phyloP scores from a whole-genome alignment of 2,888 invertebrate genomes.

The Drosophila multiciliata region DNA sequence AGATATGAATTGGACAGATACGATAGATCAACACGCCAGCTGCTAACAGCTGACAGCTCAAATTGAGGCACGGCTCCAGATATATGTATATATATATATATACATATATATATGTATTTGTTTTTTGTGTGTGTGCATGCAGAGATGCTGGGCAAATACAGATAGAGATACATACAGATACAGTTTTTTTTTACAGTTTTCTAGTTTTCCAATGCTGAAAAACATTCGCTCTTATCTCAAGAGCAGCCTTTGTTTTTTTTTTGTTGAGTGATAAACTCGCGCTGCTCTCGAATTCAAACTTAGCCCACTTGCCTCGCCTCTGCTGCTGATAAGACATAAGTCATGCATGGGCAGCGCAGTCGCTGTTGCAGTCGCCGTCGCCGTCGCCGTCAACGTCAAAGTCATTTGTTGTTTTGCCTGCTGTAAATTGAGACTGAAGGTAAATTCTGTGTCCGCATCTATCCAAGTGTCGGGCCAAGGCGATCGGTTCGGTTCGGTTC shows the following conservation, averaged over 20 bases:
- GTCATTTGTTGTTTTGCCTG: slow-evolving; percentile 6
- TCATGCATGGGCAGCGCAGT: slow-evolving; percentile 33
- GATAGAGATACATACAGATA: neutral
- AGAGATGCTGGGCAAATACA: slow-evolving; percentile 4
- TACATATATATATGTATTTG: slow-evolving; percentile 17
- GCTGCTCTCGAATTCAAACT: slow-evolving; percentile 12
- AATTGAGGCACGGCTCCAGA: slow-evolving; percentile 23
- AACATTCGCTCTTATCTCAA: slow-evolving; percentile 39
- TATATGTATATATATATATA: slow-evolving; percentile 6
- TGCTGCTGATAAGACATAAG: slow-evolving; percentile 41
- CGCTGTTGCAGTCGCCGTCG: slow-evolving; percentile 9
- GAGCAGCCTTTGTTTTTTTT: slow-evolving; percentile 39
- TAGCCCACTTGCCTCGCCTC: neutral
- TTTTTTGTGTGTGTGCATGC: slow-evolving; percentile 9
- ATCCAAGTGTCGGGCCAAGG: slow-evolving; percentile 58
- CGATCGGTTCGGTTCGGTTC: slow-evolving; percentile 25
- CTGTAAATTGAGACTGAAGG: slow-evolving; percentile 73
- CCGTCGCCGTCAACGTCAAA: slow-evolving; percentile 9
- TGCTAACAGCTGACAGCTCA: slow-evolving; percentile 31
- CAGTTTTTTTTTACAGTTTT: too few relatives aligned
- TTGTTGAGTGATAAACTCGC: slow-evolving; percentile 43
- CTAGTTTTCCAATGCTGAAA: slow-evolving; percentile 3
- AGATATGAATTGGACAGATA: slow-evolving; percentile 15
- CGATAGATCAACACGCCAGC: slow-evolving; percentile 21
- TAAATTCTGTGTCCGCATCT: slow-evolving; percentile 54